phyloP scores from a whole-genome alignment of 1,140 invertebrate species.

The Brachionus rotundiformis region DNA sequence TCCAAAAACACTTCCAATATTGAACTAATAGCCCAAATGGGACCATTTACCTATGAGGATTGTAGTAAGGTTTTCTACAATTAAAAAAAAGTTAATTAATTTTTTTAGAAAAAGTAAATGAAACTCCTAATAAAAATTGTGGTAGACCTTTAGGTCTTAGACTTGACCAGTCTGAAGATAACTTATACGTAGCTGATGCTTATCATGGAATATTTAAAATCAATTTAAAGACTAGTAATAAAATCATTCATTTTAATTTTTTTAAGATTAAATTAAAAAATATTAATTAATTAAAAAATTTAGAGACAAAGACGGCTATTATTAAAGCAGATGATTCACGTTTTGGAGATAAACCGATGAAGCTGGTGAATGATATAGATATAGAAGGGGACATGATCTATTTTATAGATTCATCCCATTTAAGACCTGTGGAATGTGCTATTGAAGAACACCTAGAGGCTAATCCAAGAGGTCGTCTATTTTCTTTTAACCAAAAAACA shows the following conservation, averaged over 20 bases:
- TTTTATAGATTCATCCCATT: conserved; percentile 38
- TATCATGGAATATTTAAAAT: conserved; percentile 37
- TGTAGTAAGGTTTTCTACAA: background rate
- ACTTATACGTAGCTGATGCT: conserved; percentile 29
- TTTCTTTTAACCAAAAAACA: conserved; percentile 32
- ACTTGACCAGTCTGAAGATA: background rate
- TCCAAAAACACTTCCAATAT: background rate
- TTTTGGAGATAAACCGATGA: conserved; percentile 2
- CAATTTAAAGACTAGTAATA: background rate
- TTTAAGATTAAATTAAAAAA: background rate
- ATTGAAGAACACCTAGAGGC: conserved; percentile 31
- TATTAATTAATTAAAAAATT: background rate
- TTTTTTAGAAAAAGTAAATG: background rate
- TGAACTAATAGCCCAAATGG: conserved; percentile 1
- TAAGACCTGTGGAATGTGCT: background rate
- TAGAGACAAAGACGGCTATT: background rate
- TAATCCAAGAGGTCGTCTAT: conserved; percentile 5
- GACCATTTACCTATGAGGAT: background rate
- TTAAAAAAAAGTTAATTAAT: background rate
- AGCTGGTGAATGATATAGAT: conserved; percentile 29
- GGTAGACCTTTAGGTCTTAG: conserved; percentile 37
- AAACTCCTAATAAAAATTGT: background rate
- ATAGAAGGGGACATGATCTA: conserved; percentile 34
- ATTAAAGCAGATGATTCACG: background rate
- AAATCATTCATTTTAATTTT: background rate